Conservation (phyloP, 1,140 invertebrate genomes). For the Platyura marginata region DNA sequence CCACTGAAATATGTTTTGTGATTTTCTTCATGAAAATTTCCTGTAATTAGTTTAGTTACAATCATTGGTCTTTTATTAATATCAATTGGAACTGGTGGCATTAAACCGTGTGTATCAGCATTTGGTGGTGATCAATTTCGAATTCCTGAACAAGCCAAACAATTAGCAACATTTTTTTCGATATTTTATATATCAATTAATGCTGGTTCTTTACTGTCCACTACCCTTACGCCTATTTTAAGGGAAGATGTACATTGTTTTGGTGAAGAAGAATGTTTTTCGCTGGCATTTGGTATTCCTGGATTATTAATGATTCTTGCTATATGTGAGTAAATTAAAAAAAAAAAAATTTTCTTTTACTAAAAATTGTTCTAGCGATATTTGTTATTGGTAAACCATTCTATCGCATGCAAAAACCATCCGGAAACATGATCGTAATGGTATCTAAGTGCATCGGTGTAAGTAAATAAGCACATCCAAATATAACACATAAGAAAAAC, state of each 20-base stretch:
- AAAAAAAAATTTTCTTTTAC: conserved; percentile 7
- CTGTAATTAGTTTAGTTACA: conserved; percentile 48
- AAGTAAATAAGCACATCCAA: conserved; percentile 30
- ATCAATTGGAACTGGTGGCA: conserved; percentile 76
- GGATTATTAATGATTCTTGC: conserved; percentile 61
- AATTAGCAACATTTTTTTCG: conserved; percentile 68
- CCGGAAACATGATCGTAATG: conserved; percentile 64
- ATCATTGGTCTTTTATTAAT: conserved; percentile 59
- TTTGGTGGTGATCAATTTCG: conserved; percentile 91
- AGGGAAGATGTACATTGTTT: conserved; percentile 62
- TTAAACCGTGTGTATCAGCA: conserved; percentile 87
- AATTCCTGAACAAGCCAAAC: conserved; percentile 49
- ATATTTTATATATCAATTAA: conserved; percentile 85
- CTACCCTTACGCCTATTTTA: conserved; percentile 68
- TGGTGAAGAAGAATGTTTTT: conserved; percentile 56
- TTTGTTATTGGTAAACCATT: conserved; percentile 57
- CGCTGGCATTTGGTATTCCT: conserved; percentile 76
- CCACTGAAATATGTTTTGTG: no score
- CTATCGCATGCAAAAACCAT: conserved; percentile 60
- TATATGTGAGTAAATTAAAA: conserved; percentile 34
- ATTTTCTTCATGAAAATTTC: no score
- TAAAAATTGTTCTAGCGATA: conserved; percentile 53
- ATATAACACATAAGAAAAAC: no score
- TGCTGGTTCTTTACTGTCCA: conserved; percentile 72
- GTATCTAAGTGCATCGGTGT: conserved; percentile 62